Conservation (phyloP, 64 coral and sea anemone species). For the Stichodactyla helianthus region DNA sequence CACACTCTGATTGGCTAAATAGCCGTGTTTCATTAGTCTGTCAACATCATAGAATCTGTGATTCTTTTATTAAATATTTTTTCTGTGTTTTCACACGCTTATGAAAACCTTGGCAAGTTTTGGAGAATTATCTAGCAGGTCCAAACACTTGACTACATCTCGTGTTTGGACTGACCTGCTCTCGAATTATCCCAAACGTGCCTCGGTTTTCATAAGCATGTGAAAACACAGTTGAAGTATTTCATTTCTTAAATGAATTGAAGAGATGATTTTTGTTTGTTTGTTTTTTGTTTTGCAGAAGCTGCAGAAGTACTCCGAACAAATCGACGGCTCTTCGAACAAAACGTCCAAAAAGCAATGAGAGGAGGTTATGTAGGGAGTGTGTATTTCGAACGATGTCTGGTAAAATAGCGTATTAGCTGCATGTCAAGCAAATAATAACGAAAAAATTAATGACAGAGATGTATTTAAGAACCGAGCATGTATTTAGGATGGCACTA, state of each 20-base stretch:
- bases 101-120: too few relatives aligned
- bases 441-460: constrained; percentile 7
- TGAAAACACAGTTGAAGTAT: too few relatives aligned
- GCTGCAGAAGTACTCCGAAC: constrained; percentile 92
- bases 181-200: too few relatives aligned
- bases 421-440: not conserved
- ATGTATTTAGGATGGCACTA: not conserved
- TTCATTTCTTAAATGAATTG: not conserved
- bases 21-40: too few relatives aligned
- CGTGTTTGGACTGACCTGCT: too few relatives aligned
- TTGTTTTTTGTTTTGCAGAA: constrained; percentile 52
- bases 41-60: too few relatives aligned
- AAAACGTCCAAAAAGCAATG: constrained; percentile 98
- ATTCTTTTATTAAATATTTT: too few relatives aligned
- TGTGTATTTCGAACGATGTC: constrained; percentile 87
- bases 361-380: constrained; percentile 90
- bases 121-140: too few relatives aligned
- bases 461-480: constrained; percentile 25
- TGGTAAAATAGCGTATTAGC: constrained; percentile 60
- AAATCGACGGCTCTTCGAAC: constrained; percentile 96
- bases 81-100: too few relatives aligned
- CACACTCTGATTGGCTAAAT: too few relatives aligned
- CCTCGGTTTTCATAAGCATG: too few relatives aligned
- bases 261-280: not conserved
- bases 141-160: too few relatives aligned